A percentile compares a stretch with the other conserved stretches of the same genome.
Evolutionary conservation across 2,797 vertebrate species (phyloP).

Genomic region (Parauchenoglanis punctatus): DNA sequence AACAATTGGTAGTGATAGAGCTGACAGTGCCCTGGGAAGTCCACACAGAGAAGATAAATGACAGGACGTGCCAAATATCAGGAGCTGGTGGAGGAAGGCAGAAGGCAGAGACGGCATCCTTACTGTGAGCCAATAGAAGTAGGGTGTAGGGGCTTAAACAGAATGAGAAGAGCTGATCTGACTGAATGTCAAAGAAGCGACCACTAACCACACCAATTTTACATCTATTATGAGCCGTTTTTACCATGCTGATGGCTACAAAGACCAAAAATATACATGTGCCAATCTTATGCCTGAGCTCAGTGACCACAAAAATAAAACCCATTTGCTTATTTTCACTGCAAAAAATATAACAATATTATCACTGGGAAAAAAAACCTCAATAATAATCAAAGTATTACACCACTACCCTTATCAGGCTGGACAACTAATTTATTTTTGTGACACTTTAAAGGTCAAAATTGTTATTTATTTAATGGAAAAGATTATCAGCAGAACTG

Average conservation of each 20-base stretch:
- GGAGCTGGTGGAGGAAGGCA: background rate
- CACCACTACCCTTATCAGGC: background rate
- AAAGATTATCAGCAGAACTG: constrained; percentile 11
- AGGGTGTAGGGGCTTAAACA: background rate
- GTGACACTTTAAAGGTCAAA: constrained; percentile 9
- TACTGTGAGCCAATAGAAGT: background rate
- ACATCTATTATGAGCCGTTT: background rate
- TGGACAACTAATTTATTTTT: constrained; percentile 12
- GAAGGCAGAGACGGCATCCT: background rate
- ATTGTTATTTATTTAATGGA: constrained; percentile 12
- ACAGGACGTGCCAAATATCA: background rate
- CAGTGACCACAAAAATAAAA: background rate
- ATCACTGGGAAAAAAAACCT: background rate
- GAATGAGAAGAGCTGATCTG: background rate
- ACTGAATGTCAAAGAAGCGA: background rate
- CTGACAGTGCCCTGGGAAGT: background rate
- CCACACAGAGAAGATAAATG: background rate
- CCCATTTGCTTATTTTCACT: background rate
- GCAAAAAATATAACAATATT: background rate
- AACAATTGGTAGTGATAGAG: background rate
- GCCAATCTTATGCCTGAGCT: background rate
- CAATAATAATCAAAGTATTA: background rate
- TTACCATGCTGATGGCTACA: background rate
- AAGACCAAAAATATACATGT: background rate
- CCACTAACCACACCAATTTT: background rate